Base-by-base conservation (phyloP, 1,140 invertebrate species). In the Zaprionus camerounensis region DNA sequence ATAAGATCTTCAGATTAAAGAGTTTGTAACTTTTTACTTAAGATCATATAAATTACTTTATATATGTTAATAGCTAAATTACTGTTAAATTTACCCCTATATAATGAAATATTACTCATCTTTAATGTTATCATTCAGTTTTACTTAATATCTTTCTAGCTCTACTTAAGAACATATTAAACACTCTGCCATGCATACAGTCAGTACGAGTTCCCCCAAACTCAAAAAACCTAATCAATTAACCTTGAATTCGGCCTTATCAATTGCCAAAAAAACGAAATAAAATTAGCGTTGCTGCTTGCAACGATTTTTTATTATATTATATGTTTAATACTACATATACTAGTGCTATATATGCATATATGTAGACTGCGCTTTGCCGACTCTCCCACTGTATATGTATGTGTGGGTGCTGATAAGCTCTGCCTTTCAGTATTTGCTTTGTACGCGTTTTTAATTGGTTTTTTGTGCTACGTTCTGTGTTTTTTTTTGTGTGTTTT, bases 351-450 rank as follows among this genome's bases (percentile, higher is more conserved):
- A 67, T 53, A 66, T 13, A 62, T 65, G 41, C 15, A 44, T 63
- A 64, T 57, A 64, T 69, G 31, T 72, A 31, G 41, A 34, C 71
- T 67, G 71, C 64, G 71, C 57, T 73, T 58, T 68, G 65, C 20
- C 53, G 71, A 31, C 65, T 36, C 65, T 61, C 46, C 57, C n/a
- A 4, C 13, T 20, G 12, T 56, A 4, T 44, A 22, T 31, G 55
- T 71, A 13, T 67, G 56, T 67, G 63, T 70, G 38, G 59, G 46
- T n/a, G 41, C 71, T 77, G 75, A 77, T 77, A 77, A 77, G 69
- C 66, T 53, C 66, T 53, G 53, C 67, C 65, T 66, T 49, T 41
- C 44, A 59, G 69, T 44, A 63, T 76, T 76, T 76, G 44, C 69
- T 66, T 72, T 46, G 61, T 71, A 59, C 55, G 68, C 51, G 58